phyloP scores from a whole-genome alignment of 1,140 invertebrate genomes.

The Drosophila subpulchrella region DNA sequence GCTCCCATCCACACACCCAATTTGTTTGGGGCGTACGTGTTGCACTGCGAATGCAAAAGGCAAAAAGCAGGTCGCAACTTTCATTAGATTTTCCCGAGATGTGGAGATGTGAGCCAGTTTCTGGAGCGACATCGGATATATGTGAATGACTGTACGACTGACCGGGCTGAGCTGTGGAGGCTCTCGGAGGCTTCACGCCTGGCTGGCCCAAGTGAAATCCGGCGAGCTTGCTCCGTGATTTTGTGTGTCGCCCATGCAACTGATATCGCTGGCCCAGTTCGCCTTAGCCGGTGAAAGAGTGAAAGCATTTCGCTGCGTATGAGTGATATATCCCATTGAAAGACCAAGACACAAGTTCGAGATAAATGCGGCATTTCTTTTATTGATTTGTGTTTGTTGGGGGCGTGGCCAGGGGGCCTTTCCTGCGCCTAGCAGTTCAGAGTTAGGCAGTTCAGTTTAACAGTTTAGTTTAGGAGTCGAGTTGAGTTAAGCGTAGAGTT shows the following conservation, averaged over 20 bases:
- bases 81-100: conserved; percentile 72
- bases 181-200: conserved; percentile 41
- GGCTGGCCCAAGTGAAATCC: conserved; percentile 60
- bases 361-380: conserved; percentile 70
- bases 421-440: conserved; percentile 26
- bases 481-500: conserved; percentile 39
- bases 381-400: conserved; percentile 22
- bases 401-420: conserved; percentile 8
- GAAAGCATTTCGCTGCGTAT: conserved; percentile 78
- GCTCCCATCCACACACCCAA: conserved; percentile 34
- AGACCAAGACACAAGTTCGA: conserved; percentile 57
- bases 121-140: conserved; percentile 70
- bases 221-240: conserved; percentile 56
- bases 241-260: conserved; percentile 81
- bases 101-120: conserved; percentile 25
- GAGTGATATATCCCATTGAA: conserved; percentile 56
- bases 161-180: conserved; percentile 15
- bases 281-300: conserved; percentile 71
- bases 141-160: conserved; percentile 6
- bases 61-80: conserved; percentile 77
- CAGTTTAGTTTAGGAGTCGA: conserved; percentile 35
- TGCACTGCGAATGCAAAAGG: conserved; percentile 59
- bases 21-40: conserved; percentile 54
- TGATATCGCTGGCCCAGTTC: conserved; percentile 76
- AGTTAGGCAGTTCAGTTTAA: conserved; percentile 44